Conservation (phyloP, 2,113 vertebrate species). For the Herpetotheres cachinnans region DNA sequence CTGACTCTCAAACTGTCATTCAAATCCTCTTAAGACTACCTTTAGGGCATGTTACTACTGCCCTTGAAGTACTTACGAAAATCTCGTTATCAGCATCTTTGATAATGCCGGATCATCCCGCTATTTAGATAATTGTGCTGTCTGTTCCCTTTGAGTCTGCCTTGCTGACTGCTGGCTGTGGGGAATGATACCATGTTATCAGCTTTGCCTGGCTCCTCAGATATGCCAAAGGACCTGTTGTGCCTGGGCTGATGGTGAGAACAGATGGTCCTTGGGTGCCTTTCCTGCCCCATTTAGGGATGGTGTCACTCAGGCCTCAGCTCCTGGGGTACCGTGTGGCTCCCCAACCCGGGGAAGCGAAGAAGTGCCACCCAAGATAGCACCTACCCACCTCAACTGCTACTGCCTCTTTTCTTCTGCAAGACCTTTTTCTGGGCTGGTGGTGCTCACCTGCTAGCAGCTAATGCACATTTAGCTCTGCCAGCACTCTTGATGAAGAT, state of each 20-base stretch:
- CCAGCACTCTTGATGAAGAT: neutral
- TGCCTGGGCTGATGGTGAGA: neutral
- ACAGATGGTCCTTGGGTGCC: neutral
- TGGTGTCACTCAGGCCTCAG: neutral
- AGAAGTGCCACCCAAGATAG: neutral
- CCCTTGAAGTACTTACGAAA: neutral
- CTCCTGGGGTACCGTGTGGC: neutral
- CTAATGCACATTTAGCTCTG: rapidly evolving
- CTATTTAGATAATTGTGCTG: neutral
- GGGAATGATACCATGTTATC: rapidly evolving
- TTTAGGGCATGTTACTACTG: neutral
- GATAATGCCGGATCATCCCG: neutral
- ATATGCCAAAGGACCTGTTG: neutral
- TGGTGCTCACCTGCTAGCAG: neutral
- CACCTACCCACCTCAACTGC: neutral
- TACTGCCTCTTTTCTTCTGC: neutral
- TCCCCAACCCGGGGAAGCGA: neutral
- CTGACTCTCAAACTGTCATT: neutral
- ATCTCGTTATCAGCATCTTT: neutral
- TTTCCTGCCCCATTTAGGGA: neutral
- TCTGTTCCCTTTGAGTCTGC: neutral
- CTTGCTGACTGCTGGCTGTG: neutral
- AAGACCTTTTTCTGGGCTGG: neutral
- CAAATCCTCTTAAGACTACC: neutral
- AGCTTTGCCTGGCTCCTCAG: neutral